Base-by-base conservation (phyloP, 2,888 invertebrate species). In the Hololepta plana region DNA sequence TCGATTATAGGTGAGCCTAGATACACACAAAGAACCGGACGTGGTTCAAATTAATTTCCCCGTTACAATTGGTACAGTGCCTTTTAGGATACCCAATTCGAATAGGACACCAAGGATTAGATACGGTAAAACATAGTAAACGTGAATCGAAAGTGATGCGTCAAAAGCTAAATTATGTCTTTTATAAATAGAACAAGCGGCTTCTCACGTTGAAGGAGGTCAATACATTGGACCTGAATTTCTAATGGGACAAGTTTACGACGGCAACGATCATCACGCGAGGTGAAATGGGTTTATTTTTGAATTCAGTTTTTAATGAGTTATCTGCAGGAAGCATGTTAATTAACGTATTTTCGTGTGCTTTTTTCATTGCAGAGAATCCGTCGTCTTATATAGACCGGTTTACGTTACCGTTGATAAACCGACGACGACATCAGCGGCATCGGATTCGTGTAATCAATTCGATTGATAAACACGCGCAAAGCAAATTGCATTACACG, bases 141-240 rank as follows among this genome's bases (percentile, higher is more conserved):
- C n/a, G n/a, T n/a, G n/a, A n/a, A n/a, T n/a, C n/a, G n/a, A n/a
- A n/a, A n/a, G n/a, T n/a, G n/a, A n/a, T n/a, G n/a, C n/a, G n/a
- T n/a, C n/a, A n/a, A n/a, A n/a, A n/a, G n/a, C n/a, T n/a, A n/a
- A n/a, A 28, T 20, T 23, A 15, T 23, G n/a, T 21, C 26, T 24
- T 27, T 15, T 27, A 32, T 32, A 46, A 52, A 3, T 48, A 79
- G 77, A 75, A 44, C 66, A 66, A 31, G 72, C 74, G 13, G 67
- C 65, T 30, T 66, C 71, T 23, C 70, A 72, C 39, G 74, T 76
- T 1, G 79, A 79, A 50, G 79, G 77, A 7, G 80, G 80, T 2
- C 65, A 70, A 51, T 79, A 77, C 54, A 67, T 74, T 23, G 74
- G 74, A 11, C 75, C 76, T 0, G 77, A 80, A 51, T 79, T 80